These are phyloP conservation scores for Eupithecia abbreviata DNA, from an alignment of 2,888 invertebrate genomes.

Conservation along the genomic window DNA sequence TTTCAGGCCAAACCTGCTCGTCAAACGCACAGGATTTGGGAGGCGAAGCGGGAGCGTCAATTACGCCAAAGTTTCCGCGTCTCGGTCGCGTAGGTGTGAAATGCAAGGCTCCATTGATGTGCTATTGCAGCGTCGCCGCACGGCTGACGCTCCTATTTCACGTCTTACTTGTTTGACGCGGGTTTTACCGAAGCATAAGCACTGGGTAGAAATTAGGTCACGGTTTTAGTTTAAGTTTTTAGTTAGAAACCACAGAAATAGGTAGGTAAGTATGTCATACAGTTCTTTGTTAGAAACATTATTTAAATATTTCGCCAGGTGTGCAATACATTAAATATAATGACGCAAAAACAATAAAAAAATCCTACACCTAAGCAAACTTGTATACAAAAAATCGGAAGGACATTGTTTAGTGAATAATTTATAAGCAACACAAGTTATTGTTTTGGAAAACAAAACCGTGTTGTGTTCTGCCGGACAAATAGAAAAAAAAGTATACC, in stretches of 20 bases:
- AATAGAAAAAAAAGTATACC: neutral
- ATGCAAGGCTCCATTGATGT: too few species aligned
- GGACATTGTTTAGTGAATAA: neutral
- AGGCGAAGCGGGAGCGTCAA: too few species aligned
- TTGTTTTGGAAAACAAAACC: neutral
- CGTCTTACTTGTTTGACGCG: too few species aligned
- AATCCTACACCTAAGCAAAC: conserved; percentile 6
- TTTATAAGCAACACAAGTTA: neutral
- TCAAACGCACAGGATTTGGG: too few species aligned
- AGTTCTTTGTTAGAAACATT: neutral
- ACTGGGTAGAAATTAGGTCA: too few species aligned
- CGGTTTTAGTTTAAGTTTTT: neutral
- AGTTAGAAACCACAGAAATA: neutral
- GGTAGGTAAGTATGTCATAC: neutral
- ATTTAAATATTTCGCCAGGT: neutral
- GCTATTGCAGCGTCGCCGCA: too few species aligned
- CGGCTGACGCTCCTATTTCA: too few species aligned
- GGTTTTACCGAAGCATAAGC: too few species aligned
- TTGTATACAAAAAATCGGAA: neutral
- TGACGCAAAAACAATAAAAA: neutral
- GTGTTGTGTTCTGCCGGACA: neutral
- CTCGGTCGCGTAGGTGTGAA: too few species aligned
- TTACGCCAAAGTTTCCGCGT: too few species aligned
- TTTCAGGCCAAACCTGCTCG: too few species aligned
- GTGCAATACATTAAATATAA: neutral